A percentile compares a stretch with the other conserved stretches of the same genome.
Conservation (phyloP, 2,797 vertebrate species). For the Apogon hyalosoma region DNA sequence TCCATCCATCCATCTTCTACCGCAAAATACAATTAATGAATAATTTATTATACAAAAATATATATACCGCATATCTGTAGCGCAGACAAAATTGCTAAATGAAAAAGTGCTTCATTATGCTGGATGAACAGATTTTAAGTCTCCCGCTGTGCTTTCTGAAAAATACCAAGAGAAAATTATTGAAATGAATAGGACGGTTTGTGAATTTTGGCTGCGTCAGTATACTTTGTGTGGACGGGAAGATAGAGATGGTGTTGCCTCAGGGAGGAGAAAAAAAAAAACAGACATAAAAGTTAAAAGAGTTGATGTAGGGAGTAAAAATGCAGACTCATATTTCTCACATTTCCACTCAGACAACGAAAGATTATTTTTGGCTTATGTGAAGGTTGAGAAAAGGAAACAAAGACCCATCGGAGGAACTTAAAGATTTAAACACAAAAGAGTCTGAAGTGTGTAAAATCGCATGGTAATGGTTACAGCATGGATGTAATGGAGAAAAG, state of each 20-base stretch:
- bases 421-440: slow-evolving; percentile 1
- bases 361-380: slow-evolving; percentile 6
- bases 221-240: slow-evolving; percentile 7
- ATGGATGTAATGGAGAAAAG: background rate
- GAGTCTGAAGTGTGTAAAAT: background rate
- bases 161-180: background rate
- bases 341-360: slow-evolving; percentile 24
- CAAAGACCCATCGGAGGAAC: slow-evolving; percentile 13
- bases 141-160: background rate
- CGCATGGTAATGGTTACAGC: background rate
- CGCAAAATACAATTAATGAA: no score
- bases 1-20: no score
- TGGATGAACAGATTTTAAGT: background rate
- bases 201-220: slow-evolving; percentile 20
- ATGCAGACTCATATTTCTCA: slow-evolving; percentile 33
- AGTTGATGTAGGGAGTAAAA: slow-evolving; percentile 20
- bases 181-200: slow-evolving; percentile 7
- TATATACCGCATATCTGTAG: slow-evolving; percentile 5
- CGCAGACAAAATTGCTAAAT: slow-evolving; percentile 4
- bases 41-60: background rate
- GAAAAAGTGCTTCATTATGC: background rate
- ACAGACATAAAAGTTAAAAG: slow-evolving; percentile 12
- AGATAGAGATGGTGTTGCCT: slow-evolving; percentile 14
- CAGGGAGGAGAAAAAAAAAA: slow-evolving; percentile 5
- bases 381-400: slow-evolving; percentile 39